Conservation (phyloP, 92 coral and sea anemone genomes). For the Nematostella vectensis region DNA sequence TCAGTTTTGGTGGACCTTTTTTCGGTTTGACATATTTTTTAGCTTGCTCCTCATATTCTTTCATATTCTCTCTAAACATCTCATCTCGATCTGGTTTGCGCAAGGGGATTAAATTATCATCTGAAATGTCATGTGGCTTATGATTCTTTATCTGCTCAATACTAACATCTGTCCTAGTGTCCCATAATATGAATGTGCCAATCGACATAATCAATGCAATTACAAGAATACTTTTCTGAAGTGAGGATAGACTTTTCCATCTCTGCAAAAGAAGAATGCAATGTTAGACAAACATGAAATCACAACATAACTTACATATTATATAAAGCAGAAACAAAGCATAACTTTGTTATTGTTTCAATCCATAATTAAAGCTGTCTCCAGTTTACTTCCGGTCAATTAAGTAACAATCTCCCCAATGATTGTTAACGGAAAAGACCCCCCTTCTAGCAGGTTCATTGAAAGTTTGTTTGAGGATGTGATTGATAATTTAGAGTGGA, state of each 20-base stretch:
- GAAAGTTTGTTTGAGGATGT: background rate
- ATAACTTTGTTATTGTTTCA: background rate
- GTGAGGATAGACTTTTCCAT: constrained; percentile 92
- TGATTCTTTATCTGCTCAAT: constrained; percentile 32
- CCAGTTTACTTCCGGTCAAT: too few relatives aligned
- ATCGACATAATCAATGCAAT: constrained; percentile 32
- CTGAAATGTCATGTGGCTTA: constrained; percentile 41
- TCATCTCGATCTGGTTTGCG: constrained; percentile 42
- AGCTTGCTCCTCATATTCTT: constrained; percentile 42
- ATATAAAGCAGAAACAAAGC: background rate
- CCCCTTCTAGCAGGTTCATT: background rate
- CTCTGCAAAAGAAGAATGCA: constrained; percentile 40
- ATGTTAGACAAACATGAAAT: background rate
- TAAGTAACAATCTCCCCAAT: too few relatives aligned
- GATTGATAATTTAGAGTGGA: too few relatives aligned
- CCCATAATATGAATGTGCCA: constrained; percentile 41
- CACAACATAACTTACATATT: background rate
- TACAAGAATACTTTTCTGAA: constrained; percentile 57
- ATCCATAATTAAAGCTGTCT: too few relatives aligned
- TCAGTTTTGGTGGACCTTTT: constrained; percentile 63
- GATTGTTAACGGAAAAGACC: too few relatives aligned
- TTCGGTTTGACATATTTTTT: constrained; percentile 29
- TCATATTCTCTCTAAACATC: constrained; percentile 39
- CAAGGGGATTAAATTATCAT: constrained; percentile 27
- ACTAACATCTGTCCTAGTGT: constrained; percentile 16